Base-by-base conservation (phyloP, 2,888 invertebrate species). In the Glaucopsyche alexis region DNA sequence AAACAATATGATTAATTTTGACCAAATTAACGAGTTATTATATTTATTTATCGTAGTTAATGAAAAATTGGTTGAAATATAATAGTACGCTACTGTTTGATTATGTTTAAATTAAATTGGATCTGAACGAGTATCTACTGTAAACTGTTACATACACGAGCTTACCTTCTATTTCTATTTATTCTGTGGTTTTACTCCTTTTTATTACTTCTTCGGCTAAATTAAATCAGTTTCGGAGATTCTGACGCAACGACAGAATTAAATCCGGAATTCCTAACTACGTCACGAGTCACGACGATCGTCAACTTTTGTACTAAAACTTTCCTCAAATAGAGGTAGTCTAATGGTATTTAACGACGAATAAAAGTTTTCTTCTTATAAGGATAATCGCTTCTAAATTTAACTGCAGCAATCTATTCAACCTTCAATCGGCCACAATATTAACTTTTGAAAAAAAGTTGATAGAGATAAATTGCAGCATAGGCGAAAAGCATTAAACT, bases 261-360 rank as follows among this genome's bases (percentile, higher is more conserved):
- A 60, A 60, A 60, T 47, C 38, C 29, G 13, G 60, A 60, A 60
- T 60, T 13, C 60, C 60, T 60, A 60, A 29, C 60, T 60, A 29
- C 60, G 60, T 29, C 60, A 60, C 55, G 55, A 60, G 8, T n/a
- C 55, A 19, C 29, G 14, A 60, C 13, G 29, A 60, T 38, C 60
- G 29, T 6, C 60, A 60, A 29, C 60, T 60, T 60, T 38, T 60
- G 60, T 60, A 29, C 11, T 29, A 6, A 60, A 38, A 60, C 29
- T 60, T 60, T 29, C 60, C 60, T 60, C 60, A 60, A 60, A 60
- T 60, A 29, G 60, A 60, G 55, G 19, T 55, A 29, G 55, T 60
- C 13, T 60, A 60, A 60, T 60, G 29, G 29, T 60, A 29, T 29
- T 60, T 38, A 60, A 60, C 60, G 11, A 13, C 29, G 29, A 38